Evolutionary conservation across 2,113 vertebrate species (phyloP).

Genomic region (Herpetotheres cachinnans): DNA sequence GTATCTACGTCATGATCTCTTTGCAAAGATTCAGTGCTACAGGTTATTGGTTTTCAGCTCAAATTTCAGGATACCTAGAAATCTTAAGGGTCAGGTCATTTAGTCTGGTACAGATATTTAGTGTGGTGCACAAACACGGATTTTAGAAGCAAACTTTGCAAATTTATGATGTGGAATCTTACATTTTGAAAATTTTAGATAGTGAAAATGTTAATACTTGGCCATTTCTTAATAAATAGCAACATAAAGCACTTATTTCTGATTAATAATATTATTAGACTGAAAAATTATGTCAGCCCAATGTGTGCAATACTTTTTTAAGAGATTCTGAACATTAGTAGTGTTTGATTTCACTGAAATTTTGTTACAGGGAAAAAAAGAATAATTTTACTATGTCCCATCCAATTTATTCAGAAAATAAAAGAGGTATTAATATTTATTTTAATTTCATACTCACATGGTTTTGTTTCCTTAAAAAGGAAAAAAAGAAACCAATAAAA

Average conservation of each 20-base stretch:
- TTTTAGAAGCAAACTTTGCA: not conserved
- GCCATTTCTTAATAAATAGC: not conserved
- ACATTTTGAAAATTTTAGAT: not conserved
- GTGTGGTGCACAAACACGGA: not conserved
- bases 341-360: not conserved
- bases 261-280: not conserved
- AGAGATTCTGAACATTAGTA: not conserved
- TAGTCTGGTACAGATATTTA: not conserved
- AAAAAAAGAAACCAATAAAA: not conserved
- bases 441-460: not conserved
- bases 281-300: not conserved
- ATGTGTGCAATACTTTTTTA: not conserved
- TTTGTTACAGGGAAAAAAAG: fast-evolving
- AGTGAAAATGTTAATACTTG: not conserved
- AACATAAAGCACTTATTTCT: not conserved
- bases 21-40: not conserved
- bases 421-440: not conserved
- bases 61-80: not conserved
- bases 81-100: not conserved
- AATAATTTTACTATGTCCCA: not conserved
- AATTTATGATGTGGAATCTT: not conserved
- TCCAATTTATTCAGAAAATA: not conserved
- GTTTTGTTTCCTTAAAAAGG: not conserved
- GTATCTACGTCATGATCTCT: not conserved
- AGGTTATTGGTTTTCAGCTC: not conserved